These are phyloP conservation scores for Oscheius sp. DNA, from an alignment of 2,888 invertebrate genomes.

Conservation along the genomic window DNA sequence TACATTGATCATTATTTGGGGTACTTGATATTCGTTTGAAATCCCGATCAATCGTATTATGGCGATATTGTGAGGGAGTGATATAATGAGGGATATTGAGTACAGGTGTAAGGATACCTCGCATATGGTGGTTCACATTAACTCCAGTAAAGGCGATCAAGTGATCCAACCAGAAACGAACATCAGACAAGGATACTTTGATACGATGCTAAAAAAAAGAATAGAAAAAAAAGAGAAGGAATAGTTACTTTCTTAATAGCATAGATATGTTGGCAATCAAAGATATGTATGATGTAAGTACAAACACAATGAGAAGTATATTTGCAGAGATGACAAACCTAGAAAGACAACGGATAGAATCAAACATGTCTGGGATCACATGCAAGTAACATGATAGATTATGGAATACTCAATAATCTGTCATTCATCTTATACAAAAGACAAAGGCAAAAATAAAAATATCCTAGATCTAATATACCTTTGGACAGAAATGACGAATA, in stretches of 20 bases:
- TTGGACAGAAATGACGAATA: constrained; percentile 7
- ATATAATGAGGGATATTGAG: neutral
- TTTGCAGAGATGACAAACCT: neutral
- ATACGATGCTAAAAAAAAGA: neutral
- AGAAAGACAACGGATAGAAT: neutral
- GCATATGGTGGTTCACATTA: neutral
- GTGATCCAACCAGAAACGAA: constrained; percentile 9
- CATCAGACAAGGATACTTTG: neutral
- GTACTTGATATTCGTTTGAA: too few species aligned
- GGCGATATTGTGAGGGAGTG: neutral
- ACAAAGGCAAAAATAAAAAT: too few species aligned
- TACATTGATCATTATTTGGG: too few species aligned
- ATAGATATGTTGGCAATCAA: neutral
- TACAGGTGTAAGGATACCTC: neutral
- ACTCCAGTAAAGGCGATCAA: neutral
- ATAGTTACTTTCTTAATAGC: neutral
- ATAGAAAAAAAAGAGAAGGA: neutral
- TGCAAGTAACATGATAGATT: neutral
- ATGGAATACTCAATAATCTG: too few species aligned
- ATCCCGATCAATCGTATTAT: too few species aligned
- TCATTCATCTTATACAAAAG: too few species aligned
- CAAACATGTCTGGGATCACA: neutral
- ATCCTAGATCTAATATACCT: too few species aligned
- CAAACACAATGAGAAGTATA: neutral
- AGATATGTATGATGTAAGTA: neutral